Percentiles rank a stretch among this genome's conserved stretches.
Evolutionary conservation across 2,113 vertebrate genomes (phyloP).

Genomic region (Plecotus auritus): DNA sequence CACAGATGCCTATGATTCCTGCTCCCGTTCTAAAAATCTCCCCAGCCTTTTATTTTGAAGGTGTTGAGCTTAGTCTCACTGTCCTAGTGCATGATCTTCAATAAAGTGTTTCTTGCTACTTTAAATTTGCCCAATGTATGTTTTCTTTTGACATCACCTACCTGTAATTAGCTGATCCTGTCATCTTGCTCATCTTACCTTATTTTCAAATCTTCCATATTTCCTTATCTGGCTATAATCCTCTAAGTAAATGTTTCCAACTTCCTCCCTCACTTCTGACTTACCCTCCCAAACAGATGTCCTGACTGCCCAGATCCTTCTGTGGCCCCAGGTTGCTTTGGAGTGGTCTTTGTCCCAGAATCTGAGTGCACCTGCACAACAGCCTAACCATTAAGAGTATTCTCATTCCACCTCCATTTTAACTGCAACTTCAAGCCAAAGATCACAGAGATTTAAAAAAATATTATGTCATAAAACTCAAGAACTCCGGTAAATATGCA

Average conservation of each 20-base stretch:
- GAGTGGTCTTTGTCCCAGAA: background rate
- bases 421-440: background rate
- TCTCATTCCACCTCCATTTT: background rate
- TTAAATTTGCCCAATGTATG: background rate
- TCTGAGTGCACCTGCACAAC: background rate
- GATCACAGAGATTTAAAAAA: background rate
- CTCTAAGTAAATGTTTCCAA: background rate
- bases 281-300: background rate
- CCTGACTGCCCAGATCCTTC: background rate
- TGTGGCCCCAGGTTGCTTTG: too few species aligned
- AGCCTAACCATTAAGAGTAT: too few species aligned
- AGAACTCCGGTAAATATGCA: background rate
- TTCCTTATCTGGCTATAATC: background rate
- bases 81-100: background rate
- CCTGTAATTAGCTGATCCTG: background rate
- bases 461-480: background rate
- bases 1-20: background rate
- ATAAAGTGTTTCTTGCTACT: background rate
- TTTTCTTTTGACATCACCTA: background rate
- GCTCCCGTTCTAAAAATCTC: background rate
- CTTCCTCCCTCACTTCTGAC: background rate
- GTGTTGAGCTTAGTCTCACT: background rate
- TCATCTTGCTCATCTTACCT: background rate
- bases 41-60: background rate
- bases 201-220: background rate